Base-by-base conservation (phyloP, 1,140 invertebrate species). In the Nasonia longicornis region DNA sequence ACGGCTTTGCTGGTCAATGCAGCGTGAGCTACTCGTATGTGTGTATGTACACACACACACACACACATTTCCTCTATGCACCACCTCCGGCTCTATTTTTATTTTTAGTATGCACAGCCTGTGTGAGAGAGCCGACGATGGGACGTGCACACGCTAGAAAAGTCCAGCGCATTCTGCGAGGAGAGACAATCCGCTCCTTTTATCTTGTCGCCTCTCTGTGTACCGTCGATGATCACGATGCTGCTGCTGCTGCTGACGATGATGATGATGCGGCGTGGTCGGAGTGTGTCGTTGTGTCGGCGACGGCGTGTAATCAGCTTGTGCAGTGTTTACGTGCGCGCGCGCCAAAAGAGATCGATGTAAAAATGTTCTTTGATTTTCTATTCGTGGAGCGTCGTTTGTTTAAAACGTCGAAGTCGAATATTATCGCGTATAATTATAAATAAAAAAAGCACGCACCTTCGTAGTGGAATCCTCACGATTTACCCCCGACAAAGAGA, bases 1-100 rank as follows among this genome's bases (percentile, higher is more conserved):
- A 58, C 11, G 10, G 69, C 80, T 77, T 77, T 77, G 76, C 84
- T 84, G 84, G 83, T 80, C 82, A 85, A 85, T 86, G 86, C 85
- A 85, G 69, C 75, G 80, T 81, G 80, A 76, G 22, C 70, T 52
- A 22, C 64, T 31, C 16, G 31, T 16, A 72, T 22, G 38, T 42
- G 10, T 42, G 1, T 10, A 14, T 38, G n/a, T 38, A 38, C 73
- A 14, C 48, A 38, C 38, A 31, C 52, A 52, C 3, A 14, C 8
- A 16, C 29, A 58, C 20, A 12, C 6, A 22, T 35, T 6, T 35
- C 0, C 70, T 16, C 69, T 66, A 16, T 45, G 66, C 71, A 48
- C 42, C 35, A 69, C 58, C 42, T 67, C 16, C 10, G 26, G 22
- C 63, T 81, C 75, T 82, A 82, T 74, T 82, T 82, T 78, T 82